These are phyloP conservation scores for Pterocles gutturalis DNA, from an alignment of 2,113 vertebrate genomes.

Conservation along the genomic window DNA sequence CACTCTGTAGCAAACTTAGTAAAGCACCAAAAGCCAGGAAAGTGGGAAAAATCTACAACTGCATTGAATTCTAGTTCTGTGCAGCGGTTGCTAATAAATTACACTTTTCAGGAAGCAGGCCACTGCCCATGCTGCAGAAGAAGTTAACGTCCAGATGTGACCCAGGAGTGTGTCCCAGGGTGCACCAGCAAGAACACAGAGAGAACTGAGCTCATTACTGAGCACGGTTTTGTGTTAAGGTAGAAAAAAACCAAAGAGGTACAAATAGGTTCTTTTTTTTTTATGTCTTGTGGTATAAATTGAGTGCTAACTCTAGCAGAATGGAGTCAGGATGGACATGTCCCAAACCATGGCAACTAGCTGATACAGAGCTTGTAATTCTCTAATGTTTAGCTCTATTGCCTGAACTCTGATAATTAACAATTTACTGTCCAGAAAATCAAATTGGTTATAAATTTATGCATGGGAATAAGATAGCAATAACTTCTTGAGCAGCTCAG, in stretches of 20 bases:
- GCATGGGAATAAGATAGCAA: background rate
- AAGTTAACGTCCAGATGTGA: background rate
- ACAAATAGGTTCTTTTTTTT: background rate
- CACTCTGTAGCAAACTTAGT: background rate
- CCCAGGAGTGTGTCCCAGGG: background rate
- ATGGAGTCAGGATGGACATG: rapidly evolving
- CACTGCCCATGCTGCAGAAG: background rate
- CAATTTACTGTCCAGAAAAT: background rate
- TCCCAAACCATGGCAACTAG: background rate
- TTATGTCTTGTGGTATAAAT: background rate
- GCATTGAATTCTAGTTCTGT: background rate
- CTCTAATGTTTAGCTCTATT: background rate
- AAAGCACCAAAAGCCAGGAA: background rate
- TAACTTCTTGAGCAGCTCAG: background rate
- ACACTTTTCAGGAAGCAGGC: background rate
- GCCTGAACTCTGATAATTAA: background rate
- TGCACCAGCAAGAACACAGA: background rate
- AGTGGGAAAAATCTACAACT: background rate
- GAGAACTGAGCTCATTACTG: background rate
- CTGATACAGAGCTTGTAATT: background rate
- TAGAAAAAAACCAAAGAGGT: background rate
- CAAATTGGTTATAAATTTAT: background rate
- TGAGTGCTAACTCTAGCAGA: background rate
- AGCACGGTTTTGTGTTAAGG: background rate
- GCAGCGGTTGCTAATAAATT: background rate